Base-by-base conservation (phyloP, 2,797 vertebrate genomes). In the Neosalanx taihuensis region DNA sequence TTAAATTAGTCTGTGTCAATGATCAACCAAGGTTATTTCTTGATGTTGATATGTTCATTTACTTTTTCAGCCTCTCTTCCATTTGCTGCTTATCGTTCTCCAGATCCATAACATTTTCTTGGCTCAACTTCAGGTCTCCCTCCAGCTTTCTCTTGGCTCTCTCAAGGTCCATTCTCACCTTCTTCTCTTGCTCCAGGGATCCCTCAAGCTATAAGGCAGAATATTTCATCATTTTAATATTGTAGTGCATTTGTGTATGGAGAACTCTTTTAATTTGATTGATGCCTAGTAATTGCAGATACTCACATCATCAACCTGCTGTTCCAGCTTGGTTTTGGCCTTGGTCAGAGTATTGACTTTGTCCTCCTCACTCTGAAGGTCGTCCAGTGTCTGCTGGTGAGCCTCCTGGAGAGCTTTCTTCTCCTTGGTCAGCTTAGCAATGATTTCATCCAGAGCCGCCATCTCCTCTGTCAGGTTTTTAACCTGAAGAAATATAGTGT, bases 401-500 rank as follows among this genome's bases (percentile, higher is more conserved):
- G 92, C 89, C 71, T 93, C 92, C 35, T 95, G 94, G 29, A 96
- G 90, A 57, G 94, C 92, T 71, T 95, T 95, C 84, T 96, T 95
- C 70, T 95, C 94, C 67, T 96, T 96, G 0, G 94, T 95, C 80
- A 95, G 81, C 76, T 93, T 96, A 65, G 64, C 91, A 1, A 96
- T 95, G 64, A 86, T 94, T 79, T 96, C 95, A 9, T 96, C 95
- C 79, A 96, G 79, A 10, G 89, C 94, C 0, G 93, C 91, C 95
- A 96, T 94, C 79, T 96, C 95, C 51, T 96, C 95, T 0, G 92
- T 95, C 56, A 96, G 84, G 83, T 95, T 96, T 87, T 96, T 96
- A 71, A 95, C 95, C 95, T 94, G 17, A 20, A 2, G 0, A 69
- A 35, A 46, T 1, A 64, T 3, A 70, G 9, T 37, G 18, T 10